Evolutionary conservation across 2,888 invertebrate species (phyloP).

Genomic region (Agriopis aurantiaria): DNA sequence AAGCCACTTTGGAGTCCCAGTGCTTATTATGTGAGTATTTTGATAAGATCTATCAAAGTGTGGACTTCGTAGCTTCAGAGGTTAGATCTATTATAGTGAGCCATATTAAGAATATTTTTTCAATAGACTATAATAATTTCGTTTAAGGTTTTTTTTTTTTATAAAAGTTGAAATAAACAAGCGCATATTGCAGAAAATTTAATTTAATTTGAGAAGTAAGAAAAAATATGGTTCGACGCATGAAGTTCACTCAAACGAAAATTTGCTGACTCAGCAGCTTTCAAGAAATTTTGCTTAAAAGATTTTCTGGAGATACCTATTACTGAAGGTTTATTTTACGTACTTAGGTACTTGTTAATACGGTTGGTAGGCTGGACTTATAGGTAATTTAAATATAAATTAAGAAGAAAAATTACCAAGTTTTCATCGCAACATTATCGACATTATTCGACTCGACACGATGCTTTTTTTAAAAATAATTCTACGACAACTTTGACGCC

Average conservation of each 20-base stretch:
- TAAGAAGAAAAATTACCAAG: too few species aligned
- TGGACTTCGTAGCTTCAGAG: too few species aligned
- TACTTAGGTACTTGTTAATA: not conserved
- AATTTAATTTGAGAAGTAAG: conserved; percentile 10
- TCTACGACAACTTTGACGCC: conserved; percentile 39
- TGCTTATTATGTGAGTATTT: too few species aligned
- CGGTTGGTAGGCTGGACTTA: not conserved
- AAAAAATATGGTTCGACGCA: conserved; percentile 25
- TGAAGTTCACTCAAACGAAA: conserved; percentile 29
- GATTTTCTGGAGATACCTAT: conserved; percentile 11
- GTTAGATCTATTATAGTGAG: too few species aligned
- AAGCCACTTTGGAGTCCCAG: too few species aligned
- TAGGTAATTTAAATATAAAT: not conserved
- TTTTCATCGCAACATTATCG: too few species aligned
- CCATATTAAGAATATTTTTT: too few species aligned
- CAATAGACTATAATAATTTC: too few species aligned
- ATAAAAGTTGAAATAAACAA: not conserved
- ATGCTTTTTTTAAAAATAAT: conserved; percentile 18
- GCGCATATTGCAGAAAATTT: conserved; percentile 1
- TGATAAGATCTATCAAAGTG: too few species aligned
- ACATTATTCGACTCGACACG: too few species aligned
- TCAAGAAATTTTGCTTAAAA: conserved; percentile 12
- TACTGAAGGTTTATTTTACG: not conserved
- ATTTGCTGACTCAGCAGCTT: conserved; percentile 17
- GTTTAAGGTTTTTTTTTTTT: too few species aligned